Base-by-base conservation (phyloP, 1,140 invertebrate species). In the Platyscapa corneri region DNA sequence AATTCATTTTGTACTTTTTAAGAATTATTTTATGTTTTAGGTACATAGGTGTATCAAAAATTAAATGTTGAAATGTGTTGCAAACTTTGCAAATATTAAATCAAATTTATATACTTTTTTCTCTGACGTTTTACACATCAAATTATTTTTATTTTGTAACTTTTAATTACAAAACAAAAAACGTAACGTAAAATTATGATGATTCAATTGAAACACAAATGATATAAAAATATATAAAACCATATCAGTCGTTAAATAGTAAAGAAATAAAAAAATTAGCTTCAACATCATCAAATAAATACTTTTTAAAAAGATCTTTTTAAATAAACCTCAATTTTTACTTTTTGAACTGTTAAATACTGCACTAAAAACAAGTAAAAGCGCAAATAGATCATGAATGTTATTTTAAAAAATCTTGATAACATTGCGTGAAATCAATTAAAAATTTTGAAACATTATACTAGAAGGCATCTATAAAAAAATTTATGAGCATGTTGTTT, bases 291-390 rank as follows among this genome's bases (percentile, higher is more conserved):
- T 18, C n/a, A 27, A 72, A 79, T 70, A 34, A 78, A 76, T 75
- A 30, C 3, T 30, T 37, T 34, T 76, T 16, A 27, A 46, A 56
- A 23, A 30, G 39, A 76, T 64, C 20, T 32, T 56, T 74, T 74
- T 34, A 30, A 76, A 76, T 76, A 32, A 80, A 60, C 34, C 34
- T 80, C 77, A 85, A 85, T 85, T 85, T 85, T 85, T 76, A 85
- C 83, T 75, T 80, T 85, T 85, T 85, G 70, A 85, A 77, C 80
- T 53, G 77, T 85, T 85, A 39, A 85, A 85, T 75, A 80, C 20
- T 85, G 84, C 78, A 85, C 78, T 76, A 37, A 76, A 77, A 81
- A 75, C 76, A 76, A 81, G 65, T 65, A 81, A 76, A 39, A 67
- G 39, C 34, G 46, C 37, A 49, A 78, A 84, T 76, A 8, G 23